A percentile compares a stretch with the other conserved stretches of the same genome.
Evolutionary conservation across 2,797 vertebrate genomes (phyloP).

Genomic region (Galago senegalensis): DNA sequence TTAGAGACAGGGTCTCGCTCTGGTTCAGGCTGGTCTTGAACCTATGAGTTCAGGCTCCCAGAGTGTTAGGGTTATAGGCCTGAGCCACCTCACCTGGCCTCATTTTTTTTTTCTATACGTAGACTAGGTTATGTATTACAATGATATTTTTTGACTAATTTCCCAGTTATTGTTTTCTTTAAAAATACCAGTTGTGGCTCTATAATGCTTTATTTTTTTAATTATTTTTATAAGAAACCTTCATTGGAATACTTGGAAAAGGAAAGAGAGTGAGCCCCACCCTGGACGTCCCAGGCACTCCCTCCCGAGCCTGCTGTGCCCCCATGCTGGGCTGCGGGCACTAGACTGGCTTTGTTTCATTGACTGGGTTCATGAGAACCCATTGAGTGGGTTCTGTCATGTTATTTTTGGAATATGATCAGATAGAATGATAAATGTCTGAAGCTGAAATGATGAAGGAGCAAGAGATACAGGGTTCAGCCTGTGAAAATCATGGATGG

Average conservation of each 20-base stretch:
- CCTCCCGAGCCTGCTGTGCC: not conserved
- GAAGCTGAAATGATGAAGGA: constrained; percentile 22
- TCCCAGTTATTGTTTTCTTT: constrained; percentile 14
- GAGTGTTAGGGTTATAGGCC: too few species aligned
- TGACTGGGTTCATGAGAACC: not conserved
- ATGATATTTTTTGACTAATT: constrained; percentile 3
- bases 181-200: not conserved
- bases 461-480: constrained; percentile 28
- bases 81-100: not conserved
- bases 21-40: too few species aligned
- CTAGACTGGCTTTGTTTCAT: not conserved
- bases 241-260: not conserved
- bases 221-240: too few species aligned
- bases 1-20: too few species aligned
- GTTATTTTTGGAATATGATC: constrained; percentile 63
- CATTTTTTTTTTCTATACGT: constrained; percentile 48
- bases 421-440: constrained; percentile 2
- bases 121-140: not conserved
- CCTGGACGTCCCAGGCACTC: not conserved
- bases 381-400: not conserved
- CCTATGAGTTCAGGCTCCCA: too few species aligned
- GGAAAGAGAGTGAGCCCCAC: not conserved
- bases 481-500: constrained; percentile 63
- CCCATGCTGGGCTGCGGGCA: not conserved
- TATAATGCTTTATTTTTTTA: not conserved